Conservation (phyloP, 2,888 invertebrate species). For the Apodemia hepburni region DNA sequence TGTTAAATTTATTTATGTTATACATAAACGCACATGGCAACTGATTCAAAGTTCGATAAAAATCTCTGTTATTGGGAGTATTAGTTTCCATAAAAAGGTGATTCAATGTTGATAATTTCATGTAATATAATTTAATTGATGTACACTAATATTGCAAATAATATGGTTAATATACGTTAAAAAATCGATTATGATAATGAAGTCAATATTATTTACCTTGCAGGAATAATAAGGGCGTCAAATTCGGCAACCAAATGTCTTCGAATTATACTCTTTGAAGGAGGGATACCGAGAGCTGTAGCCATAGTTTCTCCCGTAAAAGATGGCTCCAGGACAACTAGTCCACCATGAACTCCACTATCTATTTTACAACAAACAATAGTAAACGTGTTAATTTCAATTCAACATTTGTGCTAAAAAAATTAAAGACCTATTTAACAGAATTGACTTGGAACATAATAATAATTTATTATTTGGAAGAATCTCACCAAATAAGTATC, state of each 20-base stretch:
- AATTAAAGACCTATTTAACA: too few relatives aligned
- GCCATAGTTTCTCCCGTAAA: slow-evolving; percentile 98
- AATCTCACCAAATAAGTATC: too few relatives aligned
- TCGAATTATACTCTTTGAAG: slow-evolving; percentile 95
- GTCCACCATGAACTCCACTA: slow-evolving; percentile 96
- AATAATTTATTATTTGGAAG: too few relatives aligned
- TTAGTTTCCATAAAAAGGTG: too few relatives aligned
- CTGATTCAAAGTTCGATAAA: too few relatives aligned
- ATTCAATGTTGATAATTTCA: too few relatives aligned
- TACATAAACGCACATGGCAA: neutral
- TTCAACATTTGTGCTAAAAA: neutral
- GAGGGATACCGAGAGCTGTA: slow-evolving; percentile 94
- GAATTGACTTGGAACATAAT: too few relatives aligned
- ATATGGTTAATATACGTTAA: neutral
- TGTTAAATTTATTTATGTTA: too few relatives aligned
- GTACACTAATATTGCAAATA: slow-evolving; percentile 8
- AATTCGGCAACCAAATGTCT: slow-evolving; percentile 95
- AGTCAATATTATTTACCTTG: slow-evolving; percentile 83
- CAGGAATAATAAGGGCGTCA: slow-evolving; percentile 94
- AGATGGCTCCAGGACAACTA: slow-evolving; percentile 95
- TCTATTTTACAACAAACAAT: slow-evolving; percentile 75
- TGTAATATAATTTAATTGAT: neutral
- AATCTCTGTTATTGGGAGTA: too few relatives aligned
- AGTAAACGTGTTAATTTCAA: neutral
- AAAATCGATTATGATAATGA: neutral